These are phyloP conservation scores for Fundulus diaphanus DNA, from an alignment of 2,797 vertebrate species.

Conservation along the genomic window DNA sequence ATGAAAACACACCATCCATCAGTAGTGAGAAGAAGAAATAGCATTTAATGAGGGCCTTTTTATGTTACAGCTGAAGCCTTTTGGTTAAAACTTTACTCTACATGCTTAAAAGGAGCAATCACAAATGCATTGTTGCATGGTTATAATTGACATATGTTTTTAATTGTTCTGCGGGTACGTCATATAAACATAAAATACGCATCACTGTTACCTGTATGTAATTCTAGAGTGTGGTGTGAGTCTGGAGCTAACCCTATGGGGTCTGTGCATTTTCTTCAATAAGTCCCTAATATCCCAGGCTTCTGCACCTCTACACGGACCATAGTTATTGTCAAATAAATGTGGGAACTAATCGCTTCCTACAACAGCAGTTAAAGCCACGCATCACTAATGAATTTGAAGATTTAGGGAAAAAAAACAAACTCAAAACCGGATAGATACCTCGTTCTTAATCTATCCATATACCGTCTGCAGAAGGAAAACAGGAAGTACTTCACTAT, in stretches of 20 bases:
- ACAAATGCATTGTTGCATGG: not conserved
- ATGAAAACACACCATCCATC: constrained; percentile 35
- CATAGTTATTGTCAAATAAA: not conserved
- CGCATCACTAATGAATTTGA: not conserved
- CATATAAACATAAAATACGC: not conserved
- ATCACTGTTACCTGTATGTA: not conserved
- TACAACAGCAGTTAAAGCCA: not conserved
- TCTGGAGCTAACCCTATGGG: not conserved
- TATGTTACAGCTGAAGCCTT: not conserved
- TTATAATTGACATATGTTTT: not conserved
- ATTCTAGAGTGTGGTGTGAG: not conserved
- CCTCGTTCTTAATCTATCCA: not conserved
- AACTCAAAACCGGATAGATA: not conserved
- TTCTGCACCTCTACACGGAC: not conserved
- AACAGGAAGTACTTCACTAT: not conserved
- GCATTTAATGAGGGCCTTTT: not conserved
- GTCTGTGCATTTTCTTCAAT: not conserved
- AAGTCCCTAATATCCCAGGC: not conserved
- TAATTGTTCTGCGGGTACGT: not conserved
- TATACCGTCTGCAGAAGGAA: not conserved
- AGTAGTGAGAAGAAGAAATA: not conserved
- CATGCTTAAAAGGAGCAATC: not conserved
- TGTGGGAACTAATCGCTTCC: not conserved
- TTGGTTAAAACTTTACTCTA: not conserved
- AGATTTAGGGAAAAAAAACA: not conserved